Evolutionary conservation across 2,113 vertebrate genomes (phyloP).

Genomic region (Otis tarda): DNA sequence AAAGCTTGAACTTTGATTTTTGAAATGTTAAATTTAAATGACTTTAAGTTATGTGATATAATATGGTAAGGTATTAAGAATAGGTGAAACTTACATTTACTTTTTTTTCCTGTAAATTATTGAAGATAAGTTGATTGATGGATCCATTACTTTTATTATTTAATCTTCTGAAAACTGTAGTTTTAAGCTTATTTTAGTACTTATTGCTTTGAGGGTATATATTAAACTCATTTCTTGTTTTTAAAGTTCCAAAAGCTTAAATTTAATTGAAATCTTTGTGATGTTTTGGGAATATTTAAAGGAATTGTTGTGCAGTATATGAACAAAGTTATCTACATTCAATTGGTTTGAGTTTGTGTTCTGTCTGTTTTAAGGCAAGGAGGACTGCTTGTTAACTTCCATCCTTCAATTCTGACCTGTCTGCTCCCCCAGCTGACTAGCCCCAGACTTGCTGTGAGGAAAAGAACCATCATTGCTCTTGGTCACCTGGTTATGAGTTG

Average conservation of each 20-base stretch:
- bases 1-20: not conserved
- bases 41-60: not conserved
- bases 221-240: not conserved
- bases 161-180: not conserved
- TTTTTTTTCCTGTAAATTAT: no score
- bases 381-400: conserved; percentile 97
- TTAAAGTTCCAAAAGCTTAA: not conserved
- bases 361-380: conserved; percentile 89
- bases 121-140: not conserved
- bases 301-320: conserved; percentile 7
- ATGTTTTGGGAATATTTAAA: not conserved
- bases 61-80: not conserved
- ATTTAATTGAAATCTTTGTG: not conserved
- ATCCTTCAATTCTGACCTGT: conserved; percentile 98
- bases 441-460: conserved; percentile 95
- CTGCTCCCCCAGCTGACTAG: conserved; percentile 98
- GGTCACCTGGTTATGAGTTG: conserved; percentile 99
- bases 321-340: conserved; percentile 39
- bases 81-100: not conserved
- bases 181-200: not conserved
- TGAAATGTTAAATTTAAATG: not conserved
- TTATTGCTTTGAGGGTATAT: not conserved
- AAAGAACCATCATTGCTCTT: conserved; percentile 99
- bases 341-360: conserved; percentile 69
- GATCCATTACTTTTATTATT: not conserved